Base-by-base conservation (phyloP, 1,140 invertebrate species). In the Hydropsyche tenuis region DNA sequence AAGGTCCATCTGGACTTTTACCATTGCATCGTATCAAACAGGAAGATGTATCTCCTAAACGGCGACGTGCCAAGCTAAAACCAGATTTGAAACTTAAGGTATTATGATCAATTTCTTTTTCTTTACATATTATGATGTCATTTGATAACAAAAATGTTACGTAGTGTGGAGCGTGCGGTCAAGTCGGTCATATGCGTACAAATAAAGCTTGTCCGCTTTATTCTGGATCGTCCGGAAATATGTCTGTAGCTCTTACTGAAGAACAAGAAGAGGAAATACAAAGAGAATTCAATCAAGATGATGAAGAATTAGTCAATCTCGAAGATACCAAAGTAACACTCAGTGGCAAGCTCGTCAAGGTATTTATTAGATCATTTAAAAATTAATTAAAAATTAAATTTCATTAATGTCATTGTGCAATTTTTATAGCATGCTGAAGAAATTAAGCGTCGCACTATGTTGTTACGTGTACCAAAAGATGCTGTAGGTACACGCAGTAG, bases 191-290 rank as follows among this genome's bases (percentile, higher is more conserved):
- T 77, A 91, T 91, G 90, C 86, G 96, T 60, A 99, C 97, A 0
- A 99, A 99, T 82, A 97, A 97, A 82, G 94, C 96, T 0, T 99
- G 97, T 85, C 97, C 97, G 0, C 82, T 96, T 46, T 99, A 98
- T 82, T 93, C 94, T 42, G 90, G 90, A 25, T 85, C 85, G 77
- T 85, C 85, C 72, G 89, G 84, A 76, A 86, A 83, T 85, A 88
- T n/a, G n/a, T 92, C 89, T 80, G 90, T 93, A 0, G 90, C 92
- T 0, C 88, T 94, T 85, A 92, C 89, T 0, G 92, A 94, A 78
- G 92, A 94, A 78, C 88, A 93, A 80, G 93, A 95, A 78, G 93
- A 94, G 79, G 91, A 94, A 78, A 90, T 92, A 60, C 92, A 94
- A 74, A 90, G 90, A 73, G 88, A 92, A 78, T 80, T 92, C 0